Conservation (phyloP, 2,113 vertebrate genomes). For the Terrapene triunguis region DNA sequence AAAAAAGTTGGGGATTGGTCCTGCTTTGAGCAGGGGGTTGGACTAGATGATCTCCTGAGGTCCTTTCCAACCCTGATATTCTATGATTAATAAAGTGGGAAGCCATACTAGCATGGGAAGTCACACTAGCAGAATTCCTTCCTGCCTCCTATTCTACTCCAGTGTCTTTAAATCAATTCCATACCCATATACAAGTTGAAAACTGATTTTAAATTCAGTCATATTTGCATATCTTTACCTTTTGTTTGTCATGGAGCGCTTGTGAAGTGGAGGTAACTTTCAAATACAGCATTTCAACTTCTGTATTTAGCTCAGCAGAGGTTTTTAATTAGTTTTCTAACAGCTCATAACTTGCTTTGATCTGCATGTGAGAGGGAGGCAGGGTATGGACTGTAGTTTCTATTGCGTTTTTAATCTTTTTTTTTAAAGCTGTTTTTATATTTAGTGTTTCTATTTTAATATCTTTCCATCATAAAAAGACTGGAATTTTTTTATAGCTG, state of each 20-base stretch:
- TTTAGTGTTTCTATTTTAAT: not conserved
- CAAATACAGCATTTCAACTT: not conserved
- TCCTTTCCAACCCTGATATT: no score
- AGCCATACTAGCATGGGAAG: not conserved
- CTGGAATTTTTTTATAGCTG: not conserved
- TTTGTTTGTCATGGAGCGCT: not conserved
- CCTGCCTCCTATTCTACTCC: not conserved
- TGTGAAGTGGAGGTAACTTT: not conserved
- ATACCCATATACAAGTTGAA: not conserved
- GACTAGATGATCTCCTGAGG: no score
- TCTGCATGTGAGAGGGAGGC: not conserved
- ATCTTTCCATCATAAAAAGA: not conserved
- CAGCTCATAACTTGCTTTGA: not conserved
- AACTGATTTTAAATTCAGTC: not conserved
- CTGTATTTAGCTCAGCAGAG: not conserved
- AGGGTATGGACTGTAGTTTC: not conserved
- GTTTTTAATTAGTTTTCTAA: not conserved
- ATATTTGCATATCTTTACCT: not conserved
- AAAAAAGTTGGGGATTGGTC: no score
- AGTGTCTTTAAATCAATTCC: not conserved
- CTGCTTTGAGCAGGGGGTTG: no score
- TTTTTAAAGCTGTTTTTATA: not conserved
- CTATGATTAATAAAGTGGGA: not conserved
- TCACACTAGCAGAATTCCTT: no score
- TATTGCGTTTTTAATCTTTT: not conserved